These are phyloP conservation scores for Brachyalestes nurse DNA, from an alignment of 2,797 vertebrate genomes.

Conservation along the genomic window DNA sequence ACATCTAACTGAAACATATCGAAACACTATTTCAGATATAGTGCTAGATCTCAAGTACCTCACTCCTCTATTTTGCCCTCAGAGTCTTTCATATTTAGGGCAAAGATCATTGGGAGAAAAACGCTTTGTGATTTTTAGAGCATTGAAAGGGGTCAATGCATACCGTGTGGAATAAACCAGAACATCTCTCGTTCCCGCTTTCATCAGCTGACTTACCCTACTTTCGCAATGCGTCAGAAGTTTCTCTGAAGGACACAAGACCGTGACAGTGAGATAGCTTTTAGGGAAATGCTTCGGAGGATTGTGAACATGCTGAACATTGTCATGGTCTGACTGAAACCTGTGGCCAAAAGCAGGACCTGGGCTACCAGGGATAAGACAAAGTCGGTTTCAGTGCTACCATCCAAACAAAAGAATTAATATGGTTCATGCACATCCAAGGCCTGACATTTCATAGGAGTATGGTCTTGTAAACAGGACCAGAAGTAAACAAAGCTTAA, in stretches of 20 bases:
- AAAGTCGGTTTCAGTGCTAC: not conserved
- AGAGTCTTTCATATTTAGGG: conserved; percentile 30
- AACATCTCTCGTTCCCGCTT: conserved; percentile 41
- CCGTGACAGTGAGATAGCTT: conserved; percentile 54
- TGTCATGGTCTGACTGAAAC: not conserved
- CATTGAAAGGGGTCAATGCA: conserved; percentile 58
- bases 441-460: not conserved
- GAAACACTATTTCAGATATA: not conserved
- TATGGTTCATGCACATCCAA: conserved; percentile 5
- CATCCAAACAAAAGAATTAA: conserved; percentile 3
- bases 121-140: conserved; percentile 58
- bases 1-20: not conserved
- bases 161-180: conserved; percentile 55
- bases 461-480: not conserved
- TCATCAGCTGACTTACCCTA: conserved; percentile 54
- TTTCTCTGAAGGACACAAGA: conserved; percentile 67
- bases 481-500: not conserved
- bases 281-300: conserved; percentile 44
- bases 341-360: conserved; percentile 13
- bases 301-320: conserved; percentile 29
- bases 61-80: conserved; percentile 22
- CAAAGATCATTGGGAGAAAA: conserved; percentile 46
- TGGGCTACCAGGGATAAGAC: not conserved
- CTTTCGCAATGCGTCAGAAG: conserved; percentile 53
- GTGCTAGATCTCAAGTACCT: not conserved